Percentiles rank a stretch among this genome's conserved stretches.
Conservation (phyloP, 2,113 vertebrate genomes). For the Carassius auratus region DNA sequence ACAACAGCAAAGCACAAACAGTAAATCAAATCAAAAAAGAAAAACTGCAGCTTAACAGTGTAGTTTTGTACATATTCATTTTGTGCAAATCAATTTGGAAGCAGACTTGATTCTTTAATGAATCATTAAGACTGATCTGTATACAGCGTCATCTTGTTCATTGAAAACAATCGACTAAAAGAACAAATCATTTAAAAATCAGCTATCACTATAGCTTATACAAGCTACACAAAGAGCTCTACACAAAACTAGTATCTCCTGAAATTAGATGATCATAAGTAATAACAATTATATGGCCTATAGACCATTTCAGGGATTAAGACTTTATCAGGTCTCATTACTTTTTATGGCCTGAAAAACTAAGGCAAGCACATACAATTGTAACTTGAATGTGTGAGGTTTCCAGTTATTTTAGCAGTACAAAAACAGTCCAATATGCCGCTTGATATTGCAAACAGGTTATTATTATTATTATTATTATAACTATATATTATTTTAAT, state of each 20-base stretch:
- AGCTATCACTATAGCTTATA: not conserved
- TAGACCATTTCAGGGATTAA: not conserved
- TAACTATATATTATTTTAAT: no score
- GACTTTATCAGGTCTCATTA: no score
- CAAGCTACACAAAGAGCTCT: not conserved
- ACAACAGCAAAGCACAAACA: not conserved
- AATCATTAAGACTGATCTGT: not conserved
- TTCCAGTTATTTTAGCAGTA: no score
- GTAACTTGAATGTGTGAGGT: no score
- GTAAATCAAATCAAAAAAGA: not conserved
- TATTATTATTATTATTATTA: no score
- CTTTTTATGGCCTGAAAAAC: no score
- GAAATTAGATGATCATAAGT: not conserved
- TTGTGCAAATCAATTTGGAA: not conserved
- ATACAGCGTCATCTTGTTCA: not conserved
- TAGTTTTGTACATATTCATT: not conserved
- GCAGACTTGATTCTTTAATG: not conserved
- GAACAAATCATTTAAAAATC: not conserved
- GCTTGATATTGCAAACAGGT: not conserved
- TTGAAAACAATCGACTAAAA: not conserved
- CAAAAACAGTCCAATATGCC: no score
- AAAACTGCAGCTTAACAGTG: no score
- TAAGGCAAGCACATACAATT: no score
- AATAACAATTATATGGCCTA: not conserved
- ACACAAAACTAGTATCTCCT: not conserved